phyloP scores from a whole-genome alignment of 2,888 invertebrate species.

The Abscondita cerata region DNA sequence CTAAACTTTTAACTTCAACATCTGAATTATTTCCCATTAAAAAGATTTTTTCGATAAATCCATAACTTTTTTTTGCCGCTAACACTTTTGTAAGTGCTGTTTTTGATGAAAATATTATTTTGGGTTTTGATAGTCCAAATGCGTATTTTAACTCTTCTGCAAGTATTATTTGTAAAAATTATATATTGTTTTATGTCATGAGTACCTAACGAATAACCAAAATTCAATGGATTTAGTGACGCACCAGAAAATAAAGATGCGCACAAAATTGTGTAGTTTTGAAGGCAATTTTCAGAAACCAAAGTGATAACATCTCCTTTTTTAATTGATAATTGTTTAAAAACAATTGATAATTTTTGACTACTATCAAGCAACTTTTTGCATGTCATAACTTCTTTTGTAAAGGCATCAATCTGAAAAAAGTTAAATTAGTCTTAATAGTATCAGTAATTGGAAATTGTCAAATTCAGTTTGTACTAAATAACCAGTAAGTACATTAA shows the following conservation, averaged over 20 bases:
- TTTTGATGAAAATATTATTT: slow-evolving; percentile 69
- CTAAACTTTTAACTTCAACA: not conserved
- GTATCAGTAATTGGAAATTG: no score
- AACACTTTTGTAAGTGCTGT: slow-evolving; percentile 41
- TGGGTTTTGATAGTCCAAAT: slow-evolving; percentile 69
- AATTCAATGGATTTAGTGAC: slow-evolving; percentile 45
- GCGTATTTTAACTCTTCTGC: slow-evolving; percentile 58
- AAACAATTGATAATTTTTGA: slow-evolving; percentile 43
- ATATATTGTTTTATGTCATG: no score
- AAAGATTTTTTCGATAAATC: not conserved
- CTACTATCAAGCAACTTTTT: slow-evolving; percentile 41
- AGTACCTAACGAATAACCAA: slow-evolving; percentile 1
- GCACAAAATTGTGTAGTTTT: slow-evolving; percentile 46
- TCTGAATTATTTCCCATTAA: not conserved
- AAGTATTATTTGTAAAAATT: no score
- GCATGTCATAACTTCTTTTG: slow-evolving; percentile 41
- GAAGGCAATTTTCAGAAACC: slow-evolving; percentile 45
- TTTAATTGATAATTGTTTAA: slow-evolving; percentile 40
- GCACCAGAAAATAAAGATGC: slow-evolving; percentile 45
- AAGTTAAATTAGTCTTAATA: no score
- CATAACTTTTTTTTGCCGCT: not conserved
- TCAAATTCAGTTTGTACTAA: no score
- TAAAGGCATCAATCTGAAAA: slow-evolving; percentile 44
- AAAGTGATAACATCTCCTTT: slow-evolving; percentile 43
- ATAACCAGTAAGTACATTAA: no score